Percentiles rank a stretch among this genome's conserved stretches.
phyloP scores from a whole-genome alignment of 2,888 invertebrate species.

The Sinohyriopsis cumingii region DNA sequence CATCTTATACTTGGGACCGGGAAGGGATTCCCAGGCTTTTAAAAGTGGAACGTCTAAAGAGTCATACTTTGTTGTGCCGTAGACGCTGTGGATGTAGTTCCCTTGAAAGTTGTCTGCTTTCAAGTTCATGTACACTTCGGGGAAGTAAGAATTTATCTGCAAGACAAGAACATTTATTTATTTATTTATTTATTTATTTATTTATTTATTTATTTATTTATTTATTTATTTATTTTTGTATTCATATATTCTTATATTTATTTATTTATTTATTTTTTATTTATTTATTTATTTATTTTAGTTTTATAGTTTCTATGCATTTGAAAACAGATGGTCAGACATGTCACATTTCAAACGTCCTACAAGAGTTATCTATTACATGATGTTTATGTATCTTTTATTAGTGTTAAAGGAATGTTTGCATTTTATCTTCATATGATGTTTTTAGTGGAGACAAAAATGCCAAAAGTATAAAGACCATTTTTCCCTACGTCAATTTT shows the following conservation, averaged over 20 bases:
- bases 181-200: neutral
- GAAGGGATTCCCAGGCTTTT: conserved; percentile 2
- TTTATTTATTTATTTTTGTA: neutral
- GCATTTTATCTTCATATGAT: too few species aligned
- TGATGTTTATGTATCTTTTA: too few species aligned
- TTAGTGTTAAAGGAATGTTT: too few species aligned
- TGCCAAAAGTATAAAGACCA: too few species aligned
- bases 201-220: neutral
- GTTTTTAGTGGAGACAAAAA: too few species aligned
- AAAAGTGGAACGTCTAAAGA: neutral
- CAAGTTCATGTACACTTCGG: conserved; percentile 8
- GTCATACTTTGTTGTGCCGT: conserved; percentile 6
- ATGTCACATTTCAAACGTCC: too few species aligned
- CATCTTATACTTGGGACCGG: conserved; percentile 3
- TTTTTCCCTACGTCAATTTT: too few species aligned
- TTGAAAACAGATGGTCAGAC: too few species aligned
- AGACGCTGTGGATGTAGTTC: conserved; percentile 19
- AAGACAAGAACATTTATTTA: neutral
- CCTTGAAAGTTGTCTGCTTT: conserved; percentile 14
- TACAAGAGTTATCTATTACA: too few species aligned
- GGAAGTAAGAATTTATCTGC: conserved; percentile 10
- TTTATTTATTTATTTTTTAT: neutral
- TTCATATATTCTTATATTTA: too few species aligned
- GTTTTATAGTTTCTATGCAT: neutral
- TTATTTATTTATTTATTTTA: neutral